Base-by-base conservation (phyloP, 2,113 vertebrate species). In the Elephantulus edwardii region DNA sequence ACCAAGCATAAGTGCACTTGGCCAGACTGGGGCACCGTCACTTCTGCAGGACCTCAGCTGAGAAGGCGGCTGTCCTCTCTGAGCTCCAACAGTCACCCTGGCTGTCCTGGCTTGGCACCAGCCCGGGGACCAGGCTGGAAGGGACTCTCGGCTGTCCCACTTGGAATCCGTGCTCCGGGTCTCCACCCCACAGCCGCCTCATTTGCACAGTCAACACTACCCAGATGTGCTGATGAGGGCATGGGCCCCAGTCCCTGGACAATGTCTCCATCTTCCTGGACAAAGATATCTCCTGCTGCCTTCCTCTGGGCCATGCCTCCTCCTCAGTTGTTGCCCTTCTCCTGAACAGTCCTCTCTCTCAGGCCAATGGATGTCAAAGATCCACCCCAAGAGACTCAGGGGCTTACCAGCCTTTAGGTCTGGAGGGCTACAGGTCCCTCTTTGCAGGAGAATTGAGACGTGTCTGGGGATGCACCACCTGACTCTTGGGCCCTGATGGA, bases 191-290 rank as follows among this genome's bases (percentile, higher is more conserved):
- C 13, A 46, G 86, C 42, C 8, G 3, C n/a, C 46, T 26, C 12
- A 44, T 76, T 20, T 13, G 1, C 0, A 0, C 22, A 46, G n/a
- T 10, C 40, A 30, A 33, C 40, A 12, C 4, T 20, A 30, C 50
- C 72, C 44, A 4, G n/a, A 77, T 38, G 5, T 40, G 28, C 0
- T 24, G 42, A 58, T 4, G 6, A 8, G 60, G 56, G 42, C 1
- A 0, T 10, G 38, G 20, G 4, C 79, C 14, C 30, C 2, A n/a
- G 48, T 64, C 40, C 64, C 64, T 6, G n/a, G 71, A 17, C 48
- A 12, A 3, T 4, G 46, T 16, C 7, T 42, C 35, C 83, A 66
- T 38, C 70, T 22, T 17, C n/a, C n/a, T 1, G 22, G 50, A 60
- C 64, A 42, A 16, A n/a, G 62, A 8, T 6, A 3, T 50, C 26